Evolutionary conservation across 2,113 vertebrate species (phyloP).

Genomic region (Turdus rufiventris): DNA sequence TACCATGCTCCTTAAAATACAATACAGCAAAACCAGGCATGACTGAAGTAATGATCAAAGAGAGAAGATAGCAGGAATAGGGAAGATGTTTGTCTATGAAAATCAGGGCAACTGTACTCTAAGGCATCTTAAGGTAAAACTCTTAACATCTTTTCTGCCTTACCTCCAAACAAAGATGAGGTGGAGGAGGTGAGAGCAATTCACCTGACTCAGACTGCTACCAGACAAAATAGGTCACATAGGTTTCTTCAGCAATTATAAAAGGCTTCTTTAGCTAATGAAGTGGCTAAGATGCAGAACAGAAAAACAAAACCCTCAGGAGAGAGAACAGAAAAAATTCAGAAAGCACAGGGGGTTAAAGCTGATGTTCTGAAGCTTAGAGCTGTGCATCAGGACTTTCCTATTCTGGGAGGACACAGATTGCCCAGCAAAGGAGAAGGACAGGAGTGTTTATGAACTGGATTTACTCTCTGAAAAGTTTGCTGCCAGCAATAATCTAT

Average conservation of each 20-base stretch:
- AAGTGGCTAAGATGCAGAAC: neutral
- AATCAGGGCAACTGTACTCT: neutral
- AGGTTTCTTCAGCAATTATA: neutral
- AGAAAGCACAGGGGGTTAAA: neutral
- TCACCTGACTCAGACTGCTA: neutral
- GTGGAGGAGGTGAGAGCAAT: neutral
- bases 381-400: neutral
- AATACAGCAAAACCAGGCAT: neutral
- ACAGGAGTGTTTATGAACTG: neutral
- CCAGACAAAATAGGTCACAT: neutral
- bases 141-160: neutral
- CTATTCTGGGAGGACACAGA: neutral
- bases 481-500: neutral
- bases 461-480: neutral
- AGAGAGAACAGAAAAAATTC: neutral
- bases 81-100: neutral
- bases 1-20: neutral
- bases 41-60: neutral
- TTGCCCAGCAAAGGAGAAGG: constrained; percentile 18
- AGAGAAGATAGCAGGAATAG: neutral
- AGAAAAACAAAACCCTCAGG: neutral
- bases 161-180: neutral
- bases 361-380: neutral
- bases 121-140: neutral
- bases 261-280: neutral